phyloP scores from a whole-genome alignment of 2,888 invertebrate species.

The Corythucha ciliata region DNA sequence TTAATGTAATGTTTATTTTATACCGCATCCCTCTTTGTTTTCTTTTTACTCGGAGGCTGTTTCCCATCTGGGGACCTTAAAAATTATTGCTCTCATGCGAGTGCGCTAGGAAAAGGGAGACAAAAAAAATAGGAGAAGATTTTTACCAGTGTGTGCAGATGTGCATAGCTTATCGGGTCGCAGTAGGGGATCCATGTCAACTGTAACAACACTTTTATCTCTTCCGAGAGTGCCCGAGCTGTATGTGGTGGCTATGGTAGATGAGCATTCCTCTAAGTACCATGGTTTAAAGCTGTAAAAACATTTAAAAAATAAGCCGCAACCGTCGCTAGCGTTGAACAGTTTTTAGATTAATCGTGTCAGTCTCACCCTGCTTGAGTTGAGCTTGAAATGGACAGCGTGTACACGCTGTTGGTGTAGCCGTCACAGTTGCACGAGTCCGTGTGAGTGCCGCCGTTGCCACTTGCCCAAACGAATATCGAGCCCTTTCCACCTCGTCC shows the following conservation, averaged over 20 bases:
- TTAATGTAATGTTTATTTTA: no score
- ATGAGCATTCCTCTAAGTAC: slow-evolving; percentile 32
- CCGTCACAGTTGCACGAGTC: slow-evolving; percentile 58
- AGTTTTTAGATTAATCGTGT: no score
- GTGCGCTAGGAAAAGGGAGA: no score
- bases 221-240: slow-evolving; percentile 30
- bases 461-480: slow-evolving; percentile 50
- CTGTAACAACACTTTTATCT: slow-evolving; percentile 40
- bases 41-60: no score
- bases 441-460: slow-evolving; percentile 46
- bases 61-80: no score
- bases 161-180: slow-evolving; percentile 36
- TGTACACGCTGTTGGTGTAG: slow-evolving; percentile 55
- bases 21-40: no score
- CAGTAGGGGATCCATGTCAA: slow-evolving; percentile 40
- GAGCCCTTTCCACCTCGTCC: slow-evolving; percentile 47
- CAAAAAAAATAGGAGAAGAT: not conserved
- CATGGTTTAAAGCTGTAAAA: slow-evolving; percentile 30
- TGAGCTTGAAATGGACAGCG: slow-evolving; percentile 52
- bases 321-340: no score
- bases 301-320: not conserved
- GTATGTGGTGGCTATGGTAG: slow-evolving; percentile 31
- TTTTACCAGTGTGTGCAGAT: slow-evolving; percentile 29
- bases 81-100: no score
- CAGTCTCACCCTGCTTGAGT: slow-evolving; percentile 47